A percentile compares a stretch with the other conserved stretches of the same genome.
Evolutionary conservation across 1,140 invertebrate species (phyloP).

Genomic region (Drosophila willistoni): DNA sequence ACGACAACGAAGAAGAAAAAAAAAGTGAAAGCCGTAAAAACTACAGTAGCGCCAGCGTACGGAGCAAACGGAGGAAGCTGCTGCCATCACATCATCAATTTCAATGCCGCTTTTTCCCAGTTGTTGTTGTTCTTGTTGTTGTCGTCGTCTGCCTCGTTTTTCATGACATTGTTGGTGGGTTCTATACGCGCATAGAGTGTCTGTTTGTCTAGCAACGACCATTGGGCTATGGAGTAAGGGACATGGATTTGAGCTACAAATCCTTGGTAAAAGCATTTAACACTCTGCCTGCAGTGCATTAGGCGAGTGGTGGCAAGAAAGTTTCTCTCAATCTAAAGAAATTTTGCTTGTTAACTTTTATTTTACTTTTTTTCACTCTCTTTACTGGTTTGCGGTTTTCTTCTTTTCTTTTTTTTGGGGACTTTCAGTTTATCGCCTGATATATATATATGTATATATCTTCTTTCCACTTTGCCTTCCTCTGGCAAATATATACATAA

Average conservation of each 20-base stretch:
- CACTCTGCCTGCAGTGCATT: conserved; percentile 64
- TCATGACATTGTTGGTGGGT: conserved; percentile 62
- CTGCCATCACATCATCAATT: conserved; percentile 71
- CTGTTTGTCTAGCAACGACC: conserved; percentile 31
- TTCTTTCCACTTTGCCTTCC: conserved; percentile 31
- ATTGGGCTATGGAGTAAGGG: conserved; percentile 23
- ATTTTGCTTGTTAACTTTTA: conserved; percentile 49
- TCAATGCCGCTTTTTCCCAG: conserved; percentile 62
- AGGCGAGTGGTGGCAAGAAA: conserved; percentile 38
- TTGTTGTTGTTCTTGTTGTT: conserved; percentile 24
- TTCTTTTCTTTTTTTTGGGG: conserved; percentile 61
- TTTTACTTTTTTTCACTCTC: conserved; percentile 42
- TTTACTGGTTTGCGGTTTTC: conserved; percentile 53
- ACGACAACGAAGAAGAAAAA: conserved; percentile 3
- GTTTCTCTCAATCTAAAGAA: neutral
- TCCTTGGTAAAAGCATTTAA: conserved; percentile 80
- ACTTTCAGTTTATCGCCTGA: conserved; percentile 75
- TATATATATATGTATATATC: conserved; percentile 16
- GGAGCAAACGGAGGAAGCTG: conserved; percentile 21
- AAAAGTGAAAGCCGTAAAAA: conserved; percentile 80
- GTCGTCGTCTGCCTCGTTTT: conserved; percentile 60
- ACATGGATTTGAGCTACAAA: conserved; percentile 65
- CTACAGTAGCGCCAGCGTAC: conserved; percentile 53
- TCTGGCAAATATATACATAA: conserved; percentile 57
- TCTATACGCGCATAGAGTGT: conserved; percentile 29